Conservation (phyloP, 2,888 invertebrate species). For the Drosophila pegasa region DNA sequence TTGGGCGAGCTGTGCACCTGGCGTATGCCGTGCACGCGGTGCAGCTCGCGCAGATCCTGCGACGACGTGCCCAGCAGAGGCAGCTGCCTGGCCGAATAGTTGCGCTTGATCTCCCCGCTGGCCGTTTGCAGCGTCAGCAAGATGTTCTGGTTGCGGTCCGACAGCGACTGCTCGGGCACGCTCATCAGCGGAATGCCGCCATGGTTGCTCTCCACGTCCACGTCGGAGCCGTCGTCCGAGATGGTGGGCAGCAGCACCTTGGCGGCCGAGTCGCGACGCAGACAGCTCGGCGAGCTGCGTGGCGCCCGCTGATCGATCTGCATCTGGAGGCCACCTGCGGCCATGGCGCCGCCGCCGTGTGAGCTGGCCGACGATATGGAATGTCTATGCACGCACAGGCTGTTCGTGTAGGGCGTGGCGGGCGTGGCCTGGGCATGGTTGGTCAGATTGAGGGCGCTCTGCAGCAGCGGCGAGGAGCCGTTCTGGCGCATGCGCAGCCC, state of each 20-base stretch:
- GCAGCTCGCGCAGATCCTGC: constrained; percentile 79
- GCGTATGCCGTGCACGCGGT: constrained; percentile 77
- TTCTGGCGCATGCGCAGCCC: constrained; percentile 85
- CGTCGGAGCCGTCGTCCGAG: constrained; percentile 81
- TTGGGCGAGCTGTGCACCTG: constrained; percentile 85
- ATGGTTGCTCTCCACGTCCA: constrained; percentile 54
- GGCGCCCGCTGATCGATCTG: constrained; percentile 81
- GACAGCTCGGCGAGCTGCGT: constrained; percentile 72
- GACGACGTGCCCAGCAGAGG: constrained; percentile 82
- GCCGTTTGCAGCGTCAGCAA: constrained; percentile 83
- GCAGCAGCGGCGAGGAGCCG: constrained; percentile 84
- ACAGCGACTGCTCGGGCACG: constrained; percentile 64
- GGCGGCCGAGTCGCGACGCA: constrained; percentile 82
- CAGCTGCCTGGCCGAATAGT: constrained; percentile 84
- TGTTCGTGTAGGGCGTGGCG: constrained; percentile 70
- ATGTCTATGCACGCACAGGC: constrained; percentile 79
- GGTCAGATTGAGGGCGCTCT: constrained; percentile 84
- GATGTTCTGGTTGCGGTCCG: constrained; percentile 82
- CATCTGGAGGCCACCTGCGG: constrained; percentile 82
- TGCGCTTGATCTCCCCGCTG: constrained; percentile 84
- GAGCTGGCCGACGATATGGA: constrained; percentile 83
- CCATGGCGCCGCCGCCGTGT: constrained; percentile 63
- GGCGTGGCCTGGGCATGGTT: constrained; percentile 63
- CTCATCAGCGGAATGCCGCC: constrained; percentile 59
- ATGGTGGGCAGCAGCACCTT: constrained; percentile 81